Evolutionary conservation across 1,140 invertebrate species (phyloP).

Genomic region (Megathymus violae): DNA sequence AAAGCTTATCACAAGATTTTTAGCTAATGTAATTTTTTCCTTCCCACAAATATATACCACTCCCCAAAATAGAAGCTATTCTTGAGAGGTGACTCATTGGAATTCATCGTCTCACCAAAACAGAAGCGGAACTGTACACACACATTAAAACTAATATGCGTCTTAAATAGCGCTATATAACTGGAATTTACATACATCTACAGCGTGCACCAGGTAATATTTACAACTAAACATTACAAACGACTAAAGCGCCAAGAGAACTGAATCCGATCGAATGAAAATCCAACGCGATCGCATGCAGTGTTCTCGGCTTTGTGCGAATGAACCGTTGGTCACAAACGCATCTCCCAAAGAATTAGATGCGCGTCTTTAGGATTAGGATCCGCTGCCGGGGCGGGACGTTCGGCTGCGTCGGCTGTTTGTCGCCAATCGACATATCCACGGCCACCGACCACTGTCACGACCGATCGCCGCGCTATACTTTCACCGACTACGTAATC

Average conservation of each 20-base stretch:
- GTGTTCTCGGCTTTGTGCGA: not conserved
- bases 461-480: constrained; percentile 88
- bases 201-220: constrained; percentile 45
- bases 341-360: constrained; percentile 95
- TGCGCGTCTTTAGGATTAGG: constrained; percentile 88
- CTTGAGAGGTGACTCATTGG: not conserved
- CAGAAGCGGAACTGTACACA: constrained; percentile 32
- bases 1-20: constrained; percentile 77
- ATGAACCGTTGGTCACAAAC: constrained; percentile 86
- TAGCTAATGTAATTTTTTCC: constrained; percentile 54
- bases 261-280: not conserved
- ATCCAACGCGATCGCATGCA: no score
- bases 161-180: constrained; percentile 45
- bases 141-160: constrained; percentile 39
- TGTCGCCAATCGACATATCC: constrained; percentile 94
- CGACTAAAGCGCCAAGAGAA: not conserved
- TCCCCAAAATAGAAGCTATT: constrained; percentile 13
- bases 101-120: not conserved
- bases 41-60: constrained; percentile 16
- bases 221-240: constrained; percentile 29
- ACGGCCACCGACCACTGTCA: constrained; percentile 93
- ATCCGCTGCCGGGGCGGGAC: constrained; percentile 70
- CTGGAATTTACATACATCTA: constrained; percentile 54
- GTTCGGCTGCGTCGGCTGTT: constrained; percentile 84
- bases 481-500: constrained; percentile 79